Evolutionary conservation across 2,888 invertebrate species (phyloP).

Genomic region (Ellobium chinense): DNA sequence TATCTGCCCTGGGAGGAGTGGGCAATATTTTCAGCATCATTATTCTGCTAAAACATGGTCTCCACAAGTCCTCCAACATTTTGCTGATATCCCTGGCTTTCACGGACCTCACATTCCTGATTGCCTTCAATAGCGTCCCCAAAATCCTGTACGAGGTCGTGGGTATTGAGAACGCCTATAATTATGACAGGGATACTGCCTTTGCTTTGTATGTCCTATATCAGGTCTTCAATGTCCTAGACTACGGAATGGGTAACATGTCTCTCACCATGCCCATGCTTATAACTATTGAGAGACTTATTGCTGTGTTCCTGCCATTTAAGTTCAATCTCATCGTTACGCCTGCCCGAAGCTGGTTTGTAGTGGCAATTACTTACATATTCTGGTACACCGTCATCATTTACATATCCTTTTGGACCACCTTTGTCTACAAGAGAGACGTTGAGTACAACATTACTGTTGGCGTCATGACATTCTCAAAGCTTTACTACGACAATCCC

Average conservation of each 20-base stretch:
- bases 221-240: too few species aligned
- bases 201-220: too few species aligned
- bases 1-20: not conserved
- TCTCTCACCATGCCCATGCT: slow-evolving; percentile 3
- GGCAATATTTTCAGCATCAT: too few species aligned
- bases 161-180: not conserved
- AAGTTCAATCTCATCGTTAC: not conserved
- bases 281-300: too few species aligned
- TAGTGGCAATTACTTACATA: not conserved
- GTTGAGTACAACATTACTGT: not conserved
- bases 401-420: not conserved
- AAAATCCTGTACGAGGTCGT: too few species aligned
- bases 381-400: not conserved
- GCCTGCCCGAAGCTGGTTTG: not conserved
- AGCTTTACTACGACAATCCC: not conserved
- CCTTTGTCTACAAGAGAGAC: not conserved
- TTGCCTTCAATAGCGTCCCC: too few species aligned
- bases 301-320: slow-evolving; percentile 13
- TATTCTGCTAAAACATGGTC: too few species aligned
- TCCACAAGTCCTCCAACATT: too few species aligned
- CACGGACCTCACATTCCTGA: slow-evolving; percentile 4
- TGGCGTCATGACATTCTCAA: not conserved
- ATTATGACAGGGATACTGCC: too few species aligned
- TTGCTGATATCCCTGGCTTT: too few species aligned
- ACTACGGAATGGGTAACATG: not conserved